Evolutionary conservation across 2,113 vertebrate species (phyloP).

Genomic region (Daubentonia madagascariensis): DNA sequence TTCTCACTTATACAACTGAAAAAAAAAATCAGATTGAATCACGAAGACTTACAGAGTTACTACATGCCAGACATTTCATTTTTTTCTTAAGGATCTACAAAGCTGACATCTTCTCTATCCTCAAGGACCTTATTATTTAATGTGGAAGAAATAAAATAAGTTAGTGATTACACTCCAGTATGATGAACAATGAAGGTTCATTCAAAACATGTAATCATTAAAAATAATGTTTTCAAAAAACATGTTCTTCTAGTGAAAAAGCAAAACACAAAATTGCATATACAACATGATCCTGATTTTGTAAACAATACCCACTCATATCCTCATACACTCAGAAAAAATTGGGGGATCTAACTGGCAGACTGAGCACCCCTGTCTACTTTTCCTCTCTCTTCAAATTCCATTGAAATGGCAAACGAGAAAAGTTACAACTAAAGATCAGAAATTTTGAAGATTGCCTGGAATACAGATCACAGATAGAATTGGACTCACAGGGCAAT

Average conservation of each 20-base stretch:
- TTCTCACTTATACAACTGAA: neutral
- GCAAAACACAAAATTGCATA: neutral
- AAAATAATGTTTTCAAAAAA: slow-evolving; percentile 31
- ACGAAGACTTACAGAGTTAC: neutral
- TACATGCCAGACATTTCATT: neutral
- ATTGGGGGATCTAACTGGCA: neutral
- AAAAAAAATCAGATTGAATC: neutral
- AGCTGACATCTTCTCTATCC: neutral
- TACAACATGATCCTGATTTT: neutral
- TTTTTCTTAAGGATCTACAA: neutral
- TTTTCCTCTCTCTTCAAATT: neutral
- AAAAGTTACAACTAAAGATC: neutral
- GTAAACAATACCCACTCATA: neutral
- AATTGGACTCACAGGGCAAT: neutral
- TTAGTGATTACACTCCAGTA: neutral
- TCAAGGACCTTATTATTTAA: neutral
- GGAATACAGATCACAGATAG: neutral
- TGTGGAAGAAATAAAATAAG: neutral
- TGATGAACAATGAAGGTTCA: neutral
- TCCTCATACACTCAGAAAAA: neutral
- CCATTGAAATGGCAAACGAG: neutral
- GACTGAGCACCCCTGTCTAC: neutral
- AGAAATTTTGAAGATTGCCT: neutral
- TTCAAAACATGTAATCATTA: neutral
- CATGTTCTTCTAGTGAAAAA: neutral